A percentile compares a stretch with the other conserved stretches of the same genome.
These are phyloP conservation scores for Drosophila maculinotata DNA, from an alignment of 2,888 invertebrate genomes.

Conservation along the genomic window DNA sequence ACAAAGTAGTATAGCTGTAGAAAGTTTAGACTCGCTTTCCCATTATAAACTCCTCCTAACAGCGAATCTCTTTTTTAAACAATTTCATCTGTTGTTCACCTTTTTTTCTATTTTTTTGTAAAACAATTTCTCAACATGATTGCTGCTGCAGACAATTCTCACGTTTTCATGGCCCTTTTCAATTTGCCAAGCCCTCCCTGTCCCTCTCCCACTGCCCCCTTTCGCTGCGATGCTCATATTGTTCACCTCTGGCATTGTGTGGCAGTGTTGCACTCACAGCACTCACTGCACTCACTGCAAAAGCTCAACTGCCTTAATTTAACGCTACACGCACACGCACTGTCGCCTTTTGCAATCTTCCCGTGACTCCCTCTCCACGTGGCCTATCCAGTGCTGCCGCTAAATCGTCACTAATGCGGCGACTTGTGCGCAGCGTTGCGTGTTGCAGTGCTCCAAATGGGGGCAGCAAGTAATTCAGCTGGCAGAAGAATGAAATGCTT, in stretches of 20 bases:
- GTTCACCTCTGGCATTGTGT: conserved; percentile 27
- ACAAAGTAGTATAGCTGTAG: no score
- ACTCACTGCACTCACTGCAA: conserved; percentile 20
- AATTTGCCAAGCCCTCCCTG: conserved; percentile 35
- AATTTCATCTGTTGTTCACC: no score
- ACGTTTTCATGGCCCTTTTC: conserved; percentile 33
- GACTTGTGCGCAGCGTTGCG: conserved; percentile 71
- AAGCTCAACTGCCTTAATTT: conserved; percentile 62
- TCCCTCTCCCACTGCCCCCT: not conserved
- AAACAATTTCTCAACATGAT: conserved; percentile 10
- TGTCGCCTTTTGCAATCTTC: conserved; percentile 46
- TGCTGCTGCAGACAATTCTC: conserved; percentile 10
- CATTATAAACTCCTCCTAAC: not conserved
- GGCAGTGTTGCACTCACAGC: conserved; percentile 38
- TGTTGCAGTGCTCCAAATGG: conserved; percentile 48
- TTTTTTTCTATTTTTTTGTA: conserved; percentile 2
- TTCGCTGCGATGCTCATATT: conserved; percentile 11
- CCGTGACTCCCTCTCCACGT: not conserved
- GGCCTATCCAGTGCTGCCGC: conserved; percentile 35
- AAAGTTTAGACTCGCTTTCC: no score
- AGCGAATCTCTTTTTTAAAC: conserved; percentile 4
- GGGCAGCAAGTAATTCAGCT: conserved; percentile 55
- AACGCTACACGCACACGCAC: conserved; percentile 73
- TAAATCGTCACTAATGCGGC: conserved; percentile 78
- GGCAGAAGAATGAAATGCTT: conserved; percentile 31